Conservation (phyloP, 2,888 invertebrate species). For the Laothoe populi region DNA sequence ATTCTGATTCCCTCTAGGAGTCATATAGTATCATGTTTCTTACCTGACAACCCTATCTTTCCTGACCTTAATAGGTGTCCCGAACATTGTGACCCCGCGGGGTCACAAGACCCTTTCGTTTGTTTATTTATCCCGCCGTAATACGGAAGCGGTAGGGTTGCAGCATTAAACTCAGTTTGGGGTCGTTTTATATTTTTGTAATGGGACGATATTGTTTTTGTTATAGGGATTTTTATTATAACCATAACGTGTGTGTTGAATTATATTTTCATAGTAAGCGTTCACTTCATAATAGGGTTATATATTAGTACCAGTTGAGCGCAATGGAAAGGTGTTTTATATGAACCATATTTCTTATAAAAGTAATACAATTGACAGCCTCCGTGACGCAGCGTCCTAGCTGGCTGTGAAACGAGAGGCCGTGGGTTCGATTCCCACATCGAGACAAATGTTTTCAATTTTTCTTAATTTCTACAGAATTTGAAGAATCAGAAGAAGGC, state of each 20-base stretch:
- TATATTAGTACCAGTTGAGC: too few relatives aligned
- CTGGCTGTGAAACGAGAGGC: too few relatives aligned
- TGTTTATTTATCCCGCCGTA: slow-evolving; percentile 20
- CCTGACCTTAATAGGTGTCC: slow-evolving; percentile 18
- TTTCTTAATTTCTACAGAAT: too few relatives aligned
- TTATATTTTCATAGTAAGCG: not conserved
- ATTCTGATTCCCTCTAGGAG: too few relatives aligned
- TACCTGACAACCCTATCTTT: not conserved
- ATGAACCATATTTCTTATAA: too few relatives aligned
- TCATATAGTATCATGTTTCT: not conserved
- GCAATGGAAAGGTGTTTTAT: too few relatives aligned
- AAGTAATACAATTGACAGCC: too few relatives aligned
- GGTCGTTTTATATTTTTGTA: slow-evolving; percentile 14
- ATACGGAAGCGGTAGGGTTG: slow-evolving; percentile 7
- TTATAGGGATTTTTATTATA: slow-evolving; percentile 7
- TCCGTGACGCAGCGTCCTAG: too few relatives aligned
- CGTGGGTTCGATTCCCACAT: too few relatives aligned
- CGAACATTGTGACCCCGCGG: slow-evolving; percentile 7
- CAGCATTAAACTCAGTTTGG: slow-evolving; percentile 12
- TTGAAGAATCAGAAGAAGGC: too few relatives aligned
- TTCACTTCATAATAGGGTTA: too few relatives aligned
- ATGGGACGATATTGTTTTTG: slow-evolving; percentile 19
- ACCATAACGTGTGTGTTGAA: not conserved
- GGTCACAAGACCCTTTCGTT: slow-evolving; percentile 9
- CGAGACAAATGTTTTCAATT: too few relatives aligned